Evolutionary conservation across 2,888 invertebrate species (phyloP), one percentile per base, ranked within the genome.

Genomic region (Odontomyia ornata): DNA sequence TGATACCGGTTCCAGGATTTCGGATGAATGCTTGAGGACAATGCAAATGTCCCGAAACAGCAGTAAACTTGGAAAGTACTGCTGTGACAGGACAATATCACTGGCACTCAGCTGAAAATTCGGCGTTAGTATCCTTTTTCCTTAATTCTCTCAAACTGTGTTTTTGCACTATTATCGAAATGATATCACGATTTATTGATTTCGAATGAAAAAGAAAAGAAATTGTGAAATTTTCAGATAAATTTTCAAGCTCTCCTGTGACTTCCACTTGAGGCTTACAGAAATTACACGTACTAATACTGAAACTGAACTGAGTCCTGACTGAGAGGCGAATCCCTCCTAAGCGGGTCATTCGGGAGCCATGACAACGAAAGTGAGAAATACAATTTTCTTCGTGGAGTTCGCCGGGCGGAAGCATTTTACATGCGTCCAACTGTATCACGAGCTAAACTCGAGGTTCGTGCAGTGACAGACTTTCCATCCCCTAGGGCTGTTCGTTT

Each of bases 21-120:
- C 23, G 62, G 62, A 21, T 75, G 75, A 75, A 43, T 62, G 64
- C 75, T 75, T 27, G 64, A 75, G 64, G 64, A 75, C 75, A 75
- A 75, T 75, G 91, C 89, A 91, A 90, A 94, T 95, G 95, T 95
- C 95, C 94, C 91, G 93, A 90, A 91, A 91, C 94, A 95, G 93
- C 95, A 95, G 95, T 95, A 95, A 90, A 89, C 87, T 87, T 82
- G 87, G 82, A 88, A 88, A 91, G 92, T 95, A 95, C 95, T 95
- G 95, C 95, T 95, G 95, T 95, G 95, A 95, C 95, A 95, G 95
- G 95, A 96, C 95, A 96, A 96, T 95, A 95, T 95, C 91, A 93
- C 91, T 90, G 92, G 91, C 90, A 88, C 87, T 88, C 89, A 87
- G 88, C 80, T 81, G n/a, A 62, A 64, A 28, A 57, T 36, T 28